A percentile compares a stretch with the other conserved stretches of the same genome.
Conservation (phyloP, 2,888 invertebrate genomes). For the Ochropacha duplaris region DNA sequence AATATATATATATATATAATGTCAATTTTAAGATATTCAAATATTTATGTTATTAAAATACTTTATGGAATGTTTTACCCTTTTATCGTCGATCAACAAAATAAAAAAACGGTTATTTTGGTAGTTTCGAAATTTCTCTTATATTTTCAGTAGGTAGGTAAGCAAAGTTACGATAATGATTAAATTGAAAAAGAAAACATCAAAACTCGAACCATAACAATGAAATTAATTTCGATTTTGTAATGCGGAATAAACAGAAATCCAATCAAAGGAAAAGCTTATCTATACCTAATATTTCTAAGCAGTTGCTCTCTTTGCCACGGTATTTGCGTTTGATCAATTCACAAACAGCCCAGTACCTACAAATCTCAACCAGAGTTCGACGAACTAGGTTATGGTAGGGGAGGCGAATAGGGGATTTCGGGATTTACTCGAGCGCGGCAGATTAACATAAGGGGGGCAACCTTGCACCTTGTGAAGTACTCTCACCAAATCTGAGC, state of each 20-base stretch:
- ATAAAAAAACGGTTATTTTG: not conserved
- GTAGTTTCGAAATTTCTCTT: constrained; percentile 8
- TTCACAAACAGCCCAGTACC: constrained; percentile 32
- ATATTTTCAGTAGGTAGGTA: constrained; percentile 39
- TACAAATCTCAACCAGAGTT: constrained; percentile 9
- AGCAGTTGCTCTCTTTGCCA: constrained; percentile 57
- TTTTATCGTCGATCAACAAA: not conserved
- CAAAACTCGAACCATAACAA: no score
- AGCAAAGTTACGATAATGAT: constrained; percentile 33
- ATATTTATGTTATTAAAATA: constrained; percentile 20
- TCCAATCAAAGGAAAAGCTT: constrained; percentile 53
- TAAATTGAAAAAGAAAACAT: constrained; percentile 53
- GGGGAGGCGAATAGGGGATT: no score
- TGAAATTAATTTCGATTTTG: constrained; percentile 60
- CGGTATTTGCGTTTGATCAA: constrained; percentile 58
- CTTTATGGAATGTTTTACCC: constrained; percentile 18
- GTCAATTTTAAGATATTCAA: constrained; percentile 23
- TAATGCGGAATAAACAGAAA: constrained; percentile 46
- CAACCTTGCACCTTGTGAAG: no score
- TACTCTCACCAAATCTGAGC: no score
- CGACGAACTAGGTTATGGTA: not conserved
- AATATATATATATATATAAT: no score
- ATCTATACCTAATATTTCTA: constrained; percentile 51
- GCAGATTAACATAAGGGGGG: no score
- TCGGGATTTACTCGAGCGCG: no score